Evolutionary conservation across 2,113 vertebrate species (phyloP).

Genomic region (Protobothrops flavoviridis): DNA sequence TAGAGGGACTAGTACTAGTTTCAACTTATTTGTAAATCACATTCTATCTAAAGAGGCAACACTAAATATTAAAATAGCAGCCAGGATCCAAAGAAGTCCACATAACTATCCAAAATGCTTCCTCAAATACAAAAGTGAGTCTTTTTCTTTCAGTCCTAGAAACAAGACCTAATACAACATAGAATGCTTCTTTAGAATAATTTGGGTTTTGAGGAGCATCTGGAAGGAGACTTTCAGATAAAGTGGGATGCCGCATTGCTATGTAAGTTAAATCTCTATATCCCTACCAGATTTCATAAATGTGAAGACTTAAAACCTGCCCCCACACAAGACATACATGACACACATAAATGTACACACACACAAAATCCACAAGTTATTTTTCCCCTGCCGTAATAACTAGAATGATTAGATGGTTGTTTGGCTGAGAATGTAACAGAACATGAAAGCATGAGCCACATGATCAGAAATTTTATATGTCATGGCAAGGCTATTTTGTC

Average conservation of each 20-base stretch:
- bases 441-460: not conserved
- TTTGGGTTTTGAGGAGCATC: not conserved
- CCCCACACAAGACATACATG: not conserved
- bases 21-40: not conserved
- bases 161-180: no score
- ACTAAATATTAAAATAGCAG: not conserved
- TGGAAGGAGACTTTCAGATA: not conserved
- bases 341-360: not conserved
- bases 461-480: not conserved
- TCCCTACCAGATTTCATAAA: not conserved
- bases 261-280: not conserved
- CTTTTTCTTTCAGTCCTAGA: not conserved
- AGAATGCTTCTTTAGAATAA: not conserved
- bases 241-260: not conserved
- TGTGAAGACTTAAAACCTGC: not conserved
- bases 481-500: not conserved
- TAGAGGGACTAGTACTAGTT: not conserved
- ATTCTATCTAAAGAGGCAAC: not conserved
- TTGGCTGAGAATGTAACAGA: not conserved
- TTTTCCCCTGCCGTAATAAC: not conserved
- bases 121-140: not conserved
- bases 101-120: not conserved
- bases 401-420: not conserved
- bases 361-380: not conserved
- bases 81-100: not conserved